Conservation (phyloP, 2,888 invertebrate species). For the Antheraea yamamai region DNA sequence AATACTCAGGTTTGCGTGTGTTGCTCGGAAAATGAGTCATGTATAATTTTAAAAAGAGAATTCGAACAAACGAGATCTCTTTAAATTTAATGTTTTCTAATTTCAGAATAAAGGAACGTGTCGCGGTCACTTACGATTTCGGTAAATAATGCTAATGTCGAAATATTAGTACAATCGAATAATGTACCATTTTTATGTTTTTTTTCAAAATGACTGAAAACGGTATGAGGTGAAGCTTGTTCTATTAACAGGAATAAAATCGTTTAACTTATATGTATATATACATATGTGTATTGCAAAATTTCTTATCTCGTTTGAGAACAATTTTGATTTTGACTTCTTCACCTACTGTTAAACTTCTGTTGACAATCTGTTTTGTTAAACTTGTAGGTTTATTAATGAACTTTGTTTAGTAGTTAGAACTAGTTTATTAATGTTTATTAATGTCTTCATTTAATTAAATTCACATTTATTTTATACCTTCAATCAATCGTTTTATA, state of each 20-base stretch:
- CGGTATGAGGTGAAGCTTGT: background rate
- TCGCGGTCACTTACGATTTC: background rate
- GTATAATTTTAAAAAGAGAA: conserved; percentile 2
- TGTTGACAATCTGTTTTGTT: background rate
- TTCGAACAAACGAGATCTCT: conserved; percentile 4
- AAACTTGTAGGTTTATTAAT: background rate
- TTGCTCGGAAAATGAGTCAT: conserved; percentile 10
- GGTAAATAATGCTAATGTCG: background rate
- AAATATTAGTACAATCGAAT: background rate
- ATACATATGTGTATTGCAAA: background rate
- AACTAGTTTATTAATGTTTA: no score
- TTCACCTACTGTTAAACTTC: background rate
- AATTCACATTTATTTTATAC: background rate
- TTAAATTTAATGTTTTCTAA: conserved; percentile 2
- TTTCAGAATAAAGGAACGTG: background rate
- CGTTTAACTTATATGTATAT: background rate
- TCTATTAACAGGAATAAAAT: background rate
- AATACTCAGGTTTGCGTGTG: background rate
- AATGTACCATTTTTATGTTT: background rate
- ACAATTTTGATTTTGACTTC: background rate
- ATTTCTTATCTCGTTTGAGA: background rate
- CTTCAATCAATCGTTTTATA: no score
- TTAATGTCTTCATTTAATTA: background rate
- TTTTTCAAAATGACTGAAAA: background rate
- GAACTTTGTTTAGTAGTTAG: background rate